Evolutionary conservation across 1,140 invertebrate genomes (phyloP).

Genomic region (Drosophila prosaltans): DNA sequence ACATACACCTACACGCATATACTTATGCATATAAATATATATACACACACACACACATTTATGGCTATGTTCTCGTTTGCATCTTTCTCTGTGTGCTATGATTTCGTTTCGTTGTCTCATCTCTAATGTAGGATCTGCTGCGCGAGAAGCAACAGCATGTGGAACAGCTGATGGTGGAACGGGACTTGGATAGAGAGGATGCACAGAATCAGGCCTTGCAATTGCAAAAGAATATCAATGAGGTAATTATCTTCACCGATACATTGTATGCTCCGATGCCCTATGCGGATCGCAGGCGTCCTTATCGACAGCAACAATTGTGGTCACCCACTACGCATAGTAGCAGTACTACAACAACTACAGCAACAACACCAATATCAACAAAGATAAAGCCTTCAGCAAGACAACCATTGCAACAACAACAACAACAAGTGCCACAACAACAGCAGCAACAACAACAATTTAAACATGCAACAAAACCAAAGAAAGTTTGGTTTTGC

Average conservation of each 20-base stretch:
- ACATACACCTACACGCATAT: slow-evolving; percentile 16
- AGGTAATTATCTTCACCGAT: slow-evolving; percentile 83
- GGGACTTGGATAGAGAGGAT: slow-evolving; percentile 94
- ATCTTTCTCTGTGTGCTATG: slow-evolving; percentile 43
- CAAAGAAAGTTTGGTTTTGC: slow-evolving; percentile 83
- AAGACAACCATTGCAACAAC: slow-evolving; percentile 42
- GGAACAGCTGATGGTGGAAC: slow-evolving; percentile 93
- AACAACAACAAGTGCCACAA: slow-evolving; percentile 28
- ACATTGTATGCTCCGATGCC: slow-evolving; percentile 74
- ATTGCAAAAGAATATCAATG: slow-evolving; percentile 81
- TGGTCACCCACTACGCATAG: slow-evolving; percentile 44
- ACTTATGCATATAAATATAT: slow-evolving; percentile 30
- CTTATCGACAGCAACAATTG: slow-evolving; percentile 50
- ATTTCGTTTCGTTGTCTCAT: slow-evolving; percentile 37
- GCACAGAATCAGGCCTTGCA: slow-evolving; percentile 85
- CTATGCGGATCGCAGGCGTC: slow-evolving; percentile 69
- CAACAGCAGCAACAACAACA: slow-evolving; percentile 38
- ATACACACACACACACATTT: slow-evolving; percentile 34
- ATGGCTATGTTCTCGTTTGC: slow-evolving; percentile 11
- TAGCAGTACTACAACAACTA: slow-evolving; percentile 43
- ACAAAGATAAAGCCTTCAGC: slow-evolving; percentile 22
- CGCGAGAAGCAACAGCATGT: slow-evolving; percentile 97
- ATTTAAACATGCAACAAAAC: slow-evolving; percentile 40
- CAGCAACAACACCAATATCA: slow-evolving; percentile 29
- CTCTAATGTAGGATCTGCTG: slow-evolving; percentile 89